Conservation (phyloP, 64 coral and sea anemone species). For the Porites lutea region DNA sequence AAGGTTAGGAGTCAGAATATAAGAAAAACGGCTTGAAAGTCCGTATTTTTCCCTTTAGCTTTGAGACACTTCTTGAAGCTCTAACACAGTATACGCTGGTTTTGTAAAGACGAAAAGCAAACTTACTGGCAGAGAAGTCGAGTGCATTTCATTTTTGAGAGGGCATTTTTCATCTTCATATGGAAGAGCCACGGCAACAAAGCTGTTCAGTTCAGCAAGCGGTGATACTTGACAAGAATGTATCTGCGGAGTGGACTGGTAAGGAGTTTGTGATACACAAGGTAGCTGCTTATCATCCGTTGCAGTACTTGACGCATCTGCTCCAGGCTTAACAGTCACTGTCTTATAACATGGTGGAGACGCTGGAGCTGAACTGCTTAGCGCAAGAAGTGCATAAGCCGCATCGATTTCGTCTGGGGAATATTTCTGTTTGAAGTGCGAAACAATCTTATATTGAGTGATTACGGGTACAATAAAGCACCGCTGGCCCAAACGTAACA, state of each 20-base stretch:
- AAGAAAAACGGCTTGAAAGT: too few relatives aligned
- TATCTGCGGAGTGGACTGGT: neutral
- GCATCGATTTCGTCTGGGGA: slow-evolving; percentile 34
- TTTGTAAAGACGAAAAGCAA: neutral
- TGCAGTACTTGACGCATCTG: neutral
- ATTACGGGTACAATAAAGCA: too few relatives aligned
- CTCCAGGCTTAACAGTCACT: neutral
- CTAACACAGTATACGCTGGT: neutral
- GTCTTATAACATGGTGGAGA: neutral
- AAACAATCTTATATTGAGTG: too few relatives aligned
- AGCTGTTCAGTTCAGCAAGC: neutral
- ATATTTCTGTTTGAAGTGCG: neutral
- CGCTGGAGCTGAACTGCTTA: slow-evolving; percentile 7
- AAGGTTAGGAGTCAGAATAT: too few relatives aligned
- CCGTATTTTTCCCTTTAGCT: neutral
- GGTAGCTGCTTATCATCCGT: neutral
- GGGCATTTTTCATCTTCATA: neutral
- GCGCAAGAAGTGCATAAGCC: slow-evolving; percentile 22
- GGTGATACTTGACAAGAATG: slow-evolving; percentile 15
- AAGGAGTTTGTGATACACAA: neutral
- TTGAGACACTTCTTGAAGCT: neutral
- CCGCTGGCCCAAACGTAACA: too few relatives aligned
- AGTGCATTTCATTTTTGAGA: neutral
- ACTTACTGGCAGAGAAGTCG: neutral
- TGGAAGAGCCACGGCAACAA: slow-evolving; percentile 1